Percentiles rank a stretch among this genome's conserved stretches.
These are phyloP conservation scores for Formicarius rufipectus DNA, from an alignment of 2,113 vertebrate genomes.

Conservation along the genomic window DNA sequence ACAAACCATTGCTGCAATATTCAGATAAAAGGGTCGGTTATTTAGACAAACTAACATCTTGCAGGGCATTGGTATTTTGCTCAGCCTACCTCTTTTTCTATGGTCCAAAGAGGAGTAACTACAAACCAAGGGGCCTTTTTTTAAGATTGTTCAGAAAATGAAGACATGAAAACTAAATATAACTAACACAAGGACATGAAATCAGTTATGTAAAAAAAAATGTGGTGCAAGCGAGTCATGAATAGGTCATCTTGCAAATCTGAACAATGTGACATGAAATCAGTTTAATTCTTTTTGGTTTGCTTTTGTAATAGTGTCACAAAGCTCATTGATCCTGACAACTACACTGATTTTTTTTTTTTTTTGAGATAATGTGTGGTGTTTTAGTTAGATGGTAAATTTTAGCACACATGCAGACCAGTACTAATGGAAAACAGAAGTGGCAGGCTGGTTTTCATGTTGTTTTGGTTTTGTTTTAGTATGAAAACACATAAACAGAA, in stretches of 20 bases:
- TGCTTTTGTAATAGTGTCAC: neutral
- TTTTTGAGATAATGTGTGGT: neutral
- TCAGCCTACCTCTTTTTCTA: neutral
- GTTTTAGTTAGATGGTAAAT: neutral
- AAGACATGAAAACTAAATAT: neutral
- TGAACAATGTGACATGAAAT: neutral
- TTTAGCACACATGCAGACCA: neutral
- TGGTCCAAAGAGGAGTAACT: neutral
- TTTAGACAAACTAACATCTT: neutral
- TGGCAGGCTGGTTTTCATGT: neutral
- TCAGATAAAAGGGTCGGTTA: neutral
- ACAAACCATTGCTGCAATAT: neutral
- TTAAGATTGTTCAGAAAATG: neutral
- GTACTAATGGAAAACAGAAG: neutral
- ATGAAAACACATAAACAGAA: neutral
- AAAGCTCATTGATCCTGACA: neutral
- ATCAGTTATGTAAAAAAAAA: neutral
- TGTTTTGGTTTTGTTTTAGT: neutral
- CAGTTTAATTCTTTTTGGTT: neutral
- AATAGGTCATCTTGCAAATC: neutral
- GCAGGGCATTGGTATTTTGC: neutral
- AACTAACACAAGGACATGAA: neutral
- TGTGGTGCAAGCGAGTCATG: fast-evolving
- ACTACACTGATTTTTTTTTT: neutral
- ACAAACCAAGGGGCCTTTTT: neutral